Evolutionary conservation across 2,797 vertebrate genomes (phyloP).

Genomic region (Peromyscus nudipes): DNA sequence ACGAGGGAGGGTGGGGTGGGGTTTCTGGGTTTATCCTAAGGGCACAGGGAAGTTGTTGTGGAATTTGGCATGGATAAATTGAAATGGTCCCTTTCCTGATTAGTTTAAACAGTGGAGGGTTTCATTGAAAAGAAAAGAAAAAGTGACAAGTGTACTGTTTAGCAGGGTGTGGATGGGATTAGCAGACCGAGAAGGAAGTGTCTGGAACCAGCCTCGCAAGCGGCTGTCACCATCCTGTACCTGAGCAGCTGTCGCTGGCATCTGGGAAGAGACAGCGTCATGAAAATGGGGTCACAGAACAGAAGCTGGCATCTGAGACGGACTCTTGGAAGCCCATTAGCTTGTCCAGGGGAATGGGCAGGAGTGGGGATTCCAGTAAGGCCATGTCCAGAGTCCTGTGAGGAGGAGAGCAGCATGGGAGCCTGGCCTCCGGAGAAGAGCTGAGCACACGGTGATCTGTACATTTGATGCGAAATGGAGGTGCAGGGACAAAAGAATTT

Average conservation of each 20-base stretch:
- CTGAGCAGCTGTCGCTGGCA: background rate
- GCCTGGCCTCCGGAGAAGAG: background rate
- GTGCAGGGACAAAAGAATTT: conserved; percentile 31
- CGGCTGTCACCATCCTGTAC: background rate
- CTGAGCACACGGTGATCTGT: background rate
- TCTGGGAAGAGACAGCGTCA: background rate
- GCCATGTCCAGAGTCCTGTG: background rate
- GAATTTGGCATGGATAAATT: background rate
- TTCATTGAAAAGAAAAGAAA: background rate
- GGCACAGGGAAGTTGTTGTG: background rate
- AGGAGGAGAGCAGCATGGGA: fast-evolving
- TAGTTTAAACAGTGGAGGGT: background rate
- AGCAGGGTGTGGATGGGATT: background rate
- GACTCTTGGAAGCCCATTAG: background rate
- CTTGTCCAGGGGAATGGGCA: background rate
- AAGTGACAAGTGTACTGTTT: background rate
- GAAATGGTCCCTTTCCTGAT: background rate
- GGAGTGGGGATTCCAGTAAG: background rate
- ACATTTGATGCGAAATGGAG: background rate
- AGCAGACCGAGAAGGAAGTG: background rate
- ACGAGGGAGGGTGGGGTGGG: background rate
- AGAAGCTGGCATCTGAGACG: background rate
- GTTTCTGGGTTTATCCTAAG: background rate
- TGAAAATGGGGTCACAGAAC: background rate
- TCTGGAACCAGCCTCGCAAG: background rate